Base-by-base conservation (phyloP, 2,113 vertebrate species). In the Erinaceus europaeus region DNA sequence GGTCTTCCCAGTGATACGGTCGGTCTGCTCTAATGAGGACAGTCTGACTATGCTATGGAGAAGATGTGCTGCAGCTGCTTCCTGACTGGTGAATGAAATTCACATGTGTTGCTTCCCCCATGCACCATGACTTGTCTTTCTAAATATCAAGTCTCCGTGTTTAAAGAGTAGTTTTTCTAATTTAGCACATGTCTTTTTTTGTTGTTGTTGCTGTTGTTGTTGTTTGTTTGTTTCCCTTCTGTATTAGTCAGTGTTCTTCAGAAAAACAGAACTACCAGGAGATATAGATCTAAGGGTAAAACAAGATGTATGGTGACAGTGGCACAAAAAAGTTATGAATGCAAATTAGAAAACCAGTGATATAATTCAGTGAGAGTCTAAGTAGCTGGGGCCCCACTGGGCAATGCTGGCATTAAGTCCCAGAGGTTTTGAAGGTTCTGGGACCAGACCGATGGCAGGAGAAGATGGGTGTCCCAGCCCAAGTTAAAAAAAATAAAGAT, bases 91-190 rank as follows among this genome's bases (percentile, higher is more conserved):
- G 20, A 90, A 29, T 78, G 59, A 44, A 78, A 73, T 50, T 32
- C 40, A 2, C 4, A 1, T 3, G 1, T 20, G 34, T 8, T n/a
- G 25, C 2, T 46, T 44, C 21, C 40, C 14, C 2, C 5, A 2
- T 0, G 2, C 27, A 25, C 29, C 18, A 50, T 21, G 38, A 53
- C 6, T 40, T 55, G 29, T 23, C 13, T n/a, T 80, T 55, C 44
- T 18, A 9, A 53, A 50, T 29, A 42, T 20, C 4, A 38, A 27
- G 44, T 6, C 32, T 75, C 25, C 34, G 25, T 6, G 2, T 23
- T 7, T 38, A 10, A 79, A 44, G 72, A 42, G 15, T 27, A 10
- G 3, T 38, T 62, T 9, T 34, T 59, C 18, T 34, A 17, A 78
- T 40, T 71, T 71, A 42, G 12, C 36, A 17, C 21, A 27, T 50